Conservation (phyloP, 2,113 vertebrate genomes). For the Fukomys damarensis region DNA sequence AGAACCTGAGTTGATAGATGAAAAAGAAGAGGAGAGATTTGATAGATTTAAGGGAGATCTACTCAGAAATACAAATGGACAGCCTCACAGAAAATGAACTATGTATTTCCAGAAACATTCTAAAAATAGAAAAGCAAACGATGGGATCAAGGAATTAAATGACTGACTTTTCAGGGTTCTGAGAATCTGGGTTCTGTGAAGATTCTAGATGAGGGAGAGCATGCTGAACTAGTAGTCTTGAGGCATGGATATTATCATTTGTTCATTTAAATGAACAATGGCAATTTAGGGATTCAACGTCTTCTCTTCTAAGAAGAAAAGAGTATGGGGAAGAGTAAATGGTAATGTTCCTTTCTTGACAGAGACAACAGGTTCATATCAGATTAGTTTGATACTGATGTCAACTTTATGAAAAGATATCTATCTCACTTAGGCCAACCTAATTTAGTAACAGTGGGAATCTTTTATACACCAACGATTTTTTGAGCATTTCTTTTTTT, state of each 20-base stretch:
- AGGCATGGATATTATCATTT: neutral
- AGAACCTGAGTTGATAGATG: neutral
- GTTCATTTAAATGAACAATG: neutral
- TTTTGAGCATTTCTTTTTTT: conserved; percentile 21
- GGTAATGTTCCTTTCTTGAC: neutral
- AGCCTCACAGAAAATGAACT: neutral
- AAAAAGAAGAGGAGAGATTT: neutral
- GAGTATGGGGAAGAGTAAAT: neutral
- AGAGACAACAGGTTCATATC: neutral
- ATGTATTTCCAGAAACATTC: neutral
- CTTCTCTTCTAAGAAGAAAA: neutral
- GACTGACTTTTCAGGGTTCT: neutral
- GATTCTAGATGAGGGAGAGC: neutral
- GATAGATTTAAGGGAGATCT: neutral
- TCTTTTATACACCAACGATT: neutral
- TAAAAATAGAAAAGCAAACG: neutral
- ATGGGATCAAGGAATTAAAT: neutral
- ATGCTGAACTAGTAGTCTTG: neutral
- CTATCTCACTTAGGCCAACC: neutral
- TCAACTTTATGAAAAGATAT: neutral
- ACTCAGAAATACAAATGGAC: neutral
- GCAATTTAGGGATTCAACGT: neutral
- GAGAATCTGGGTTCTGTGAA: neutral
- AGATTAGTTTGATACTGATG: neutral
- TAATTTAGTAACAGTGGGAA: conserved; percentile 40